Evolutionary conservation across 2,113 vertebrate species (phyloP).

Genomic region (Pipra filicauda): DNA sequence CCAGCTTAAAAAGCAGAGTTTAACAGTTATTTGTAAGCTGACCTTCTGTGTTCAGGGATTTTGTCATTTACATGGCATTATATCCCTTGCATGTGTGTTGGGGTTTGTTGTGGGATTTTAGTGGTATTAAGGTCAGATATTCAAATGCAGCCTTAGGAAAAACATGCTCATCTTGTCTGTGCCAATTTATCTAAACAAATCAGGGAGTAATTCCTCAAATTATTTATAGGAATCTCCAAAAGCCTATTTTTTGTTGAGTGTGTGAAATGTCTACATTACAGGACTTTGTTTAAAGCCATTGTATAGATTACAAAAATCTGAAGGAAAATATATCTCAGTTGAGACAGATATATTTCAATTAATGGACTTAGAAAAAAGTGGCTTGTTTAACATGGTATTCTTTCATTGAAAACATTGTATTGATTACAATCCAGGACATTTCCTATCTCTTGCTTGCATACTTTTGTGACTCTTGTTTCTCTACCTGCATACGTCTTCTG

Average conservation of each 20-base stretch:
- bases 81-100: background rate
- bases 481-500: background rate
- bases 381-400: background rate
- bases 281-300: background rate
- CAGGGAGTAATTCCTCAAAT: background rate
- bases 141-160: background rate
- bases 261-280: background rate
- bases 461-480: background rate
- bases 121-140: slow-evolving; percentile 9
- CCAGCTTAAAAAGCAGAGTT: background rate
- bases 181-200: background rate
- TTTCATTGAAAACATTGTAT: background rate
- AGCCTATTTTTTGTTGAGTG: background rate
- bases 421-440: background rate
- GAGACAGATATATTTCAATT: background rate
- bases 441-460: background rate
- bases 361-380: background rate
- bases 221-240: background rate
- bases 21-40: background rate
- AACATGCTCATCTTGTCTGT: background rate
- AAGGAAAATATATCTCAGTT: background rate
- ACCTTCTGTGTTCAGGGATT: background rate
- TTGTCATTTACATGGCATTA: background rate
- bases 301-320: background rate
- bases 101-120: background rate